Percentiles rank a stretch among this genome's conserved stretches.
These are phyloP conservation scores for Drosophila cracens DNA, from an alignment of 2,888 invertebrate genomes.

Conservation along the genomic window DNA sequence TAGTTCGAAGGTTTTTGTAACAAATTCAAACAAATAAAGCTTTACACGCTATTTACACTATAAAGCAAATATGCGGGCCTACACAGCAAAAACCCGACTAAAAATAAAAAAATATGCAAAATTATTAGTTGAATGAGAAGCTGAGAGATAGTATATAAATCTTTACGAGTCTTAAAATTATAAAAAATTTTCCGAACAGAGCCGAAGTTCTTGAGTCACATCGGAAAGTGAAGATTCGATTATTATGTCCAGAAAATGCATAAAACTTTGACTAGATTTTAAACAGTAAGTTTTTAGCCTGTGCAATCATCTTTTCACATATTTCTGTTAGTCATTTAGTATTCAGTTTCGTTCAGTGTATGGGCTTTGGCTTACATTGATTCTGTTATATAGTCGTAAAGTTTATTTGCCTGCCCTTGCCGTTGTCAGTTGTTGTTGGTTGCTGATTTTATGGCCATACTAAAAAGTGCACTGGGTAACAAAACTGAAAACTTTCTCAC, in stretches of 20 bases:
- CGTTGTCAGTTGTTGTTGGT: conserved; percentile 24
- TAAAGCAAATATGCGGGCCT: conserved; percentile 53
- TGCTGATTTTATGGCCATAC: conserved; percentile 65
- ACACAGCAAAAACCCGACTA: conserved; percentile 16
- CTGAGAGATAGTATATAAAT: not conserved
- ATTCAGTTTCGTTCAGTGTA: conserved; percentile 40
- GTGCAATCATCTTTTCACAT: too few species aligned
- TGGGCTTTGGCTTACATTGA: conserved; percentile 69
- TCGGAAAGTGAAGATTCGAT: too few species aligned
- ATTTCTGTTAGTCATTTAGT: not conserved
- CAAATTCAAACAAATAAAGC: conserved; percentile 71
- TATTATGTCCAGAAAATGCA: too few species aligned
- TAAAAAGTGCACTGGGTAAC: conserved; percentile 76
- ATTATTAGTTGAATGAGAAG: not conserved
- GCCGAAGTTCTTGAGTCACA: too few species aligned
- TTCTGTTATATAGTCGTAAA: conserved; percentile 80
- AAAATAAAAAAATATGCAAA: not conserved
- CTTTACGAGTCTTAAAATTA: not conserved
- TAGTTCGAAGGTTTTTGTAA: conserved; percentile 72
- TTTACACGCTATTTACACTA: conserved; percentile 68
- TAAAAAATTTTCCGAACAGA: not conserved
- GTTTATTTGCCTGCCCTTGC: conserved; percentile 77
- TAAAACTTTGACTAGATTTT: not conserved
- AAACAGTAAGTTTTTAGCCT: too few species aligned
- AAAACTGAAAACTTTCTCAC: conserved; percentile 75